Conservation (phyloP, 64 coral and sea anemone species). For the Pocillopora verrucosa region DNA sequence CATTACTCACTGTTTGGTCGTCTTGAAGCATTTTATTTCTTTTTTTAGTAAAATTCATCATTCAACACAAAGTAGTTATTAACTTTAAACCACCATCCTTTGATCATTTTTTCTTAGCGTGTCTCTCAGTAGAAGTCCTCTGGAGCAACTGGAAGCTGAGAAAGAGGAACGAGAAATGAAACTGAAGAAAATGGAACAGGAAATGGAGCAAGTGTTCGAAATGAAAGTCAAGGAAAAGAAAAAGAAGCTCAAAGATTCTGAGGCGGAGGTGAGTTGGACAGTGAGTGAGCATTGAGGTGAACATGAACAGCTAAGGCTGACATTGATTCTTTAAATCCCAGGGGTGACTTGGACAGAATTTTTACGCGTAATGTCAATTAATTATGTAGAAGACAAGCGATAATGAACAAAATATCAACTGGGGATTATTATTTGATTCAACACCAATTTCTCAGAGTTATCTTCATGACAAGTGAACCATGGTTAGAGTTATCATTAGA, state of each 20-base stretch:
- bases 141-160: conserved; percentile 93
- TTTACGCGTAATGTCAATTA: too few species aligned
- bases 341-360: too few species aligned
- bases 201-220: conserved; percentile 99
- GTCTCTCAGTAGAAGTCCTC: conserved; percentile 86
- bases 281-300: background rate
- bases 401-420: too few species aligned
- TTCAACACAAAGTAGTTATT: too few species aligned
- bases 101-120: conserved; percentile 43
- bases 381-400: too few species aligned
- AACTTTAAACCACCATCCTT: background rate
- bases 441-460: too few species aligned
- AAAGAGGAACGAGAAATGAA: conserved; percentile 93
- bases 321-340: too few species aligned
- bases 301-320: background rate
- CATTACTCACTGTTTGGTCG: too few species aligned
- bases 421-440: background rate
- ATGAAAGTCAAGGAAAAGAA: conserved; percentile 99
- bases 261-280: conserved; percentile 71
- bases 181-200: conserved; percentile 94
- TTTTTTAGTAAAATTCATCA: background rate
- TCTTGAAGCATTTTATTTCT: background rate
- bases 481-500: too few species aligned
- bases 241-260: conserved; percentile 97
- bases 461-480: too few species aligned